These are phyloP conservation scores for Asarcornis scutulata DNA, from an alignment of 2,113 vertebrate genomes.

Conservation along the genomic window DNA sequence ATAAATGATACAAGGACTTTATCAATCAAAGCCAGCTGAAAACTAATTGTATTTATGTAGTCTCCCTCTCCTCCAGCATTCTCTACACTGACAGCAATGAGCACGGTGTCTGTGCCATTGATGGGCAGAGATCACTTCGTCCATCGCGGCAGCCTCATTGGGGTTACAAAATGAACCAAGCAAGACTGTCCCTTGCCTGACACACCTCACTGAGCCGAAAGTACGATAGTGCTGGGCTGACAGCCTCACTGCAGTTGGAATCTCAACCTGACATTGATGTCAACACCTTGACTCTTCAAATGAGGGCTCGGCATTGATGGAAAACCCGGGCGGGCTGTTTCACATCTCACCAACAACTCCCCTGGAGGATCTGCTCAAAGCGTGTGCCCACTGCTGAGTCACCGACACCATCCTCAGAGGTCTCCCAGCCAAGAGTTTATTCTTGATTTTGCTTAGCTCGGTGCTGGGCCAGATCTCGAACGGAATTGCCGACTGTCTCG, in stretches of 20 bases:
- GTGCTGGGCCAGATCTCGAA: background rate
- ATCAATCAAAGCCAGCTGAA: conserved; percentile 15
- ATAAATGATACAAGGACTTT: background rate
- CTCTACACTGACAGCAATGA: background rate
- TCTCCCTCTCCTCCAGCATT: background rate
- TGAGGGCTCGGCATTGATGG: rapidly evolving
- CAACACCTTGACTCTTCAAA: background rate
- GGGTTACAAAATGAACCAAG: background rate
- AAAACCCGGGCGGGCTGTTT: background rate
- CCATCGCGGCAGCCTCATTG: background rate
- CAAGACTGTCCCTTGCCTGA: background rate
- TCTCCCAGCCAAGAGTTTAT: background rate
- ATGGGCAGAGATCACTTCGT: background rate
- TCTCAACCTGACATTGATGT: rapidly evolving
- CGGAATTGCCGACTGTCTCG: background rate
- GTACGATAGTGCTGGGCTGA: background rate
- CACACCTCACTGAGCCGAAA: background rate
- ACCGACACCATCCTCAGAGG: background rate
- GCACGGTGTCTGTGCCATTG: rapidly evolving
- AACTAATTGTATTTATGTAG: background rate
- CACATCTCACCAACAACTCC: background rate
- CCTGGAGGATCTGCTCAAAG: background rate
- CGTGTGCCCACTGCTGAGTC: background rate
- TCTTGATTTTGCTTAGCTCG: background rate
- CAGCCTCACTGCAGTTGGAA: background rate